Percentiles rank a stretch among this genome's conserved stretches.
These are phyloP conservation scores for Misgurnus anguillicaudatus DNA, from an alignment of 2,113 vertebrate species.

Conservation along the genomic window DNA sequence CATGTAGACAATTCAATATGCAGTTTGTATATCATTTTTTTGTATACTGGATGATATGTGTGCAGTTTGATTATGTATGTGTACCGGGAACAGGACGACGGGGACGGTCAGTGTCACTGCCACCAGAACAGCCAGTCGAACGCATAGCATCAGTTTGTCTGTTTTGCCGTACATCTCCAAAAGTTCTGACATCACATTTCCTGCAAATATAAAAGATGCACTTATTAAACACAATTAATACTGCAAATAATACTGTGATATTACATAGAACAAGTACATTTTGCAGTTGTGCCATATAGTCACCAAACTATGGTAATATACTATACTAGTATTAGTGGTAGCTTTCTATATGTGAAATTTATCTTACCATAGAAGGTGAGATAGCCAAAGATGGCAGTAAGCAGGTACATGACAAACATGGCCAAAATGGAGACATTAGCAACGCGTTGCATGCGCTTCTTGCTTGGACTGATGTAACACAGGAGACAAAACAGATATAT, in stretches of 20 bases:
- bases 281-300: no score
- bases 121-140: slow-evolving; percentile 80
- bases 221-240: no score
- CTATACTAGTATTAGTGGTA: no score
- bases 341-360: no score
- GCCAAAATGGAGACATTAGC: slow-evolving; percentile 81
- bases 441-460: slow-evolving; percentile 81
- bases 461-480: slow-evolving; percentile 78
- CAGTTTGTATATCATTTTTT: no score
- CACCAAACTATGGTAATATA: no score
- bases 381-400: slow-evolving; percentile 83
- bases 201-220: slow-evolving; percentile 58
- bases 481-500: slow-evolving; percentile 7
- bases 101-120: slow-evolving; percentile 85
- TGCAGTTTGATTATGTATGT: background rate
- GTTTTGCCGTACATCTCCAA: slow-evolving; percentile 78
- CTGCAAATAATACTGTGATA: background rate
- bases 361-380: slow-evolving; percentile 83
- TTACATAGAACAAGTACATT: no score
- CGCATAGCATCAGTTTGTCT: slow-evolving; percentile 80
- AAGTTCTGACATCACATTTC: slow-evolving; percentile 76
- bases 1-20: no score
- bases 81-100: slow-evolving; percentile 84
- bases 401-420: slow-evolving; percentile 85
- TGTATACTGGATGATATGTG: no score